A percentile compares a stretch with the other conserved stretches of the same genome.
These are phyloP conservation scores for Synodontis membranacea DNA, from an alignment of 2,113 vertebrate genomes.

Conservation along the genomic window DNA sequence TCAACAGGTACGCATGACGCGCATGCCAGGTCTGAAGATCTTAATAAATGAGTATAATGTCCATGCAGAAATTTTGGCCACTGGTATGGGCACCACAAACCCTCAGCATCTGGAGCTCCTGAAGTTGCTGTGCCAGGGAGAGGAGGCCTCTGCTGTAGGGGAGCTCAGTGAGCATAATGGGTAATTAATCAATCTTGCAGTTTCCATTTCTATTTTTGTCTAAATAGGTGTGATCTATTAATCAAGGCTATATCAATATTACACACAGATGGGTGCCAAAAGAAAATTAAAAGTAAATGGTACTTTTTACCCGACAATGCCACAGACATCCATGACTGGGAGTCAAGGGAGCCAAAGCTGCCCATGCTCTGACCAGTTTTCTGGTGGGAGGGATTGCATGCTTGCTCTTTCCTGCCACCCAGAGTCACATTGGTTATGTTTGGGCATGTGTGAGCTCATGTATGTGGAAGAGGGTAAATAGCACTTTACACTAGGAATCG, in stretches of 20 bases:
- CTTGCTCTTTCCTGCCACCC: not conserved
- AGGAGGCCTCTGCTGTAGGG: not conserved
- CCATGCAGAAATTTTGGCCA: conserved; percentile 80
- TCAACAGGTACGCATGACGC: conserved; percentile 77
- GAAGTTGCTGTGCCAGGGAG: conserved; percentile 62
- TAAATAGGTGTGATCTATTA: not conserved
- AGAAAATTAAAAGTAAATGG: not conserved
- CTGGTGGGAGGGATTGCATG: not conserved
- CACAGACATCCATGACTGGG: not conserved
- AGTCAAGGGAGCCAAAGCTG: not conserved
- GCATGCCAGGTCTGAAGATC: conserved; percentile 72
- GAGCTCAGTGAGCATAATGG: not conserved
- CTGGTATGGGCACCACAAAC: conserved; percentile 81
- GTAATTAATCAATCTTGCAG: conserved; percentile 42
- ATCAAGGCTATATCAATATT: not conserved
- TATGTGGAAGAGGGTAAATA: not conserved
- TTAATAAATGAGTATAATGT: conserved; percentile 82
- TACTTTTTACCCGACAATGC: not conserved
- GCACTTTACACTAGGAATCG: not conserved
- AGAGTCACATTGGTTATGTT: not conserved
- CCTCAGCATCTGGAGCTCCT: conserved; percentile 76
- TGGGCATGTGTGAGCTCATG: not conserved
- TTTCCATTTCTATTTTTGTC: not conserved
- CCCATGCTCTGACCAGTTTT: not conserved
- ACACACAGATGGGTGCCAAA: not conserved